Base-by-base conservation (phyloP, 1,140 invertebrate species). In the Helicoverpa zea region DNA sequence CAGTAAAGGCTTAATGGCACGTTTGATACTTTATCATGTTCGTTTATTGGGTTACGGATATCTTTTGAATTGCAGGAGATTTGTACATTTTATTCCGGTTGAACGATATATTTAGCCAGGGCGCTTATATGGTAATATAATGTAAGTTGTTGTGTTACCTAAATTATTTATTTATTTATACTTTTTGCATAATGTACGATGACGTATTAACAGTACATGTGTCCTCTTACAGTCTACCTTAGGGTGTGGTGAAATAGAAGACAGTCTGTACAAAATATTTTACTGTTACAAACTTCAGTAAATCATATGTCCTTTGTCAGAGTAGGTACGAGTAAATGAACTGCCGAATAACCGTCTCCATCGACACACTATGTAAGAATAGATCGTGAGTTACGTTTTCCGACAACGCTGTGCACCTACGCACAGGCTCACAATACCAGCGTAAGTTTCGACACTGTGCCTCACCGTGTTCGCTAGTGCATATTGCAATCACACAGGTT, bases 11-110 rank as follows among this genome's bases (percentile, higher is more conserved):
- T 49, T 66, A 66, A 66, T 66, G 43, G 63, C 63, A 47, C 63
- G 49, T 66, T 66, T 18, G 35, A 35, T 66, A 49, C 63, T 16
- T 64, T 16, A 47, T 64, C 35, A 4, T 10, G 35, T n/a, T 49
- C n/a, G 35, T 49, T 66, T 66, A 66, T 49, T 23, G 43, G 18
- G 11, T 47, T 49, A 49, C 12, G 63, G 63, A 64, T 14, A 16
- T 64, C 30, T 47, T 47, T 64, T 16, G 63, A 64, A 64, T 64
- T 16, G 23, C 23, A 64, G 16, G 35, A 43, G 63, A 66, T 66
- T 66, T 66, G 63, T 18, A 47, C 18, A 66, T 66, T 66, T 14
- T 49, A 18, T 66, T 66, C 18, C 16, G 10, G 11, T 49, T 18
- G 7, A 11, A 11, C n/a, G 35, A 18, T 49, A 11, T 66, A 66